phyloP scores from a whole-genome alignment of 2,113 vertebrate species.

The Elaphurus davidianus region DNA sequence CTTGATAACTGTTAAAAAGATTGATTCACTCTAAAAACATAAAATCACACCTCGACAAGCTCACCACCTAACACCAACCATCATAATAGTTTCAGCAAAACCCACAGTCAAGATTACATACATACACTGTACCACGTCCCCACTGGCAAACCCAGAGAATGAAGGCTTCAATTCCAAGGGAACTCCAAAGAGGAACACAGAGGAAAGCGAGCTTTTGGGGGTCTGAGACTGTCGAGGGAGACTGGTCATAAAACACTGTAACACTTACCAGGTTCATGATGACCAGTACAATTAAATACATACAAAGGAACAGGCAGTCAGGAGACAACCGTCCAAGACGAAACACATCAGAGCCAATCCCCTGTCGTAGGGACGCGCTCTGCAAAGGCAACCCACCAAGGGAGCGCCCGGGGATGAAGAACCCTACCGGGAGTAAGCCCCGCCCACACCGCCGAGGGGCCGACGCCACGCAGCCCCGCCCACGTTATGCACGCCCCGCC shows the following conservation, averaged over 20 bases:
- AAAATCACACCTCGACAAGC: background rate
- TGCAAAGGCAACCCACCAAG: rapidly evolving
- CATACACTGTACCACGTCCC: background rate
- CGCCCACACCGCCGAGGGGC: background rate
- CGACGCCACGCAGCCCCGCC: background rate
- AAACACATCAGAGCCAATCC: background rate
- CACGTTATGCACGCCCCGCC: background rate
- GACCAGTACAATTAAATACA: background rate
- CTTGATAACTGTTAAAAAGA: background rate
- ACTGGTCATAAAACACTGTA: background rate
- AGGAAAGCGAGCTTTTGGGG: too few relatives aligned
- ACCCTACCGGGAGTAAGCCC: rapidly evolving
- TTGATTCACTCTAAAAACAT: background rate
- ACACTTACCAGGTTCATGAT: background rate
- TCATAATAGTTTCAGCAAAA: background rate
- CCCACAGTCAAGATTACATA: background rate
- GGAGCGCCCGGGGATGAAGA: rapidly evolving
- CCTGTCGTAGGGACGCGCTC: rapidly evolving
- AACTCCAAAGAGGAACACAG: background rate
- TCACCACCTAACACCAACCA: background rate
- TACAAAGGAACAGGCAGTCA: background rate
- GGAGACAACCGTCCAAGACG: background rate
- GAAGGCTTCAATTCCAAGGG: background rate
- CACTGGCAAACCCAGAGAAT: background rate
- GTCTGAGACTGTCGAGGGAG: rapidly evolving